phyloP scores from a whole-genome alignment of 2,888 invertebrate species.

The Eupithecia centaureata region DNA sequence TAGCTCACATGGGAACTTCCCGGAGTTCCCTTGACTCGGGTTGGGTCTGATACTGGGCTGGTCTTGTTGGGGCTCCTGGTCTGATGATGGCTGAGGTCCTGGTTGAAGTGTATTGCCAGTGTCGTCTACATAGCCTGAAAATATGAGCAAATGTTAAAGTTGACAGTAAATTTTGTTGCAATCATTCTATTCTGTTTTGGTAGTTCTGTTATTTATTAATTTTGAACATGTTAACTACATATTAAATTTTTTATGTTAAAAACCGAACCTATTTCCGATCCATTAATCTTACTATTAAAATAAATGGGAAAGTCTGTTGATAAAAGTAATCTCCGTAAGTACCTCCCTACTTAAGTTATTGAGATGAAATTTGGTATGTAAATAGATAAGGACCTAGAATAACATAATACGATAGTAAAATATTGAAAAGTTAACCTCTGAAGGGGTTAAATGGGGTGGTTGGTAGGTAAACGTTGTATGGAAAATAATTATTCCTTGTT shows the following conservation, averaged over 20 bases:
- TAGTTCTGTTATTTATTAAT: background rate
- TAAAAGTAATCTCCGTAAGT: no score
- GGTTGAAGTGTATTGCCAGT: constrained; percentile 51
- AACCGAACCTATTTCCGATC: background rate
- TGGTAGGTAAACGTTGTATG: no score
- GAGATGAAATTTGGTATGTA: no score
- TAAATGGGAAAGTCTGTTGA: no score
- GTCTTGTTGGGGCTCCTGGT: background rate
- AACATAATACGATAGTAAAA: no score
- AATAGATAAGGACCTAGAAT: no score
- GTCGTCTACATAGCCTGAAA: constrained; percentile 66
- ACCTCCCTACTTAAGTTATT: no score
- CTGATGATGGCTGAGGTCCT: background rate
- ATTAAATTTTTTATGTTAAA: background rate
- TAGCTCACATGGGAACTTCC: constrained; percentile 63
- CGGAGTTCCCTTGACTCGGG: constrained; percentile 30
- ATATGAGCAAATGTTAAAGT: constrained; percentile 26
- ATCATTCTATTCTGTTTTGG: background rate
- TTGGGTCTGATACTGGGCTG: background rate
- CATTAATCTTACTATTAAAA: background rate
- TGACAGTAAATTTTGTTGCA: background rate
- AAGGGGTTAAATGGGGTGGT: no score
- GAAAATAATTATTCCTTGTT: no score
- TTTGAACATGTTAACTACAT: background rate
- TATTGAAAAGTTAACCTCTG: no score